These are phyloP conservation scores for Luidia sarsii DNA, from an alignment of 53 echinoderm and acorn worm species.

Conservation along the genomic window DNA sequence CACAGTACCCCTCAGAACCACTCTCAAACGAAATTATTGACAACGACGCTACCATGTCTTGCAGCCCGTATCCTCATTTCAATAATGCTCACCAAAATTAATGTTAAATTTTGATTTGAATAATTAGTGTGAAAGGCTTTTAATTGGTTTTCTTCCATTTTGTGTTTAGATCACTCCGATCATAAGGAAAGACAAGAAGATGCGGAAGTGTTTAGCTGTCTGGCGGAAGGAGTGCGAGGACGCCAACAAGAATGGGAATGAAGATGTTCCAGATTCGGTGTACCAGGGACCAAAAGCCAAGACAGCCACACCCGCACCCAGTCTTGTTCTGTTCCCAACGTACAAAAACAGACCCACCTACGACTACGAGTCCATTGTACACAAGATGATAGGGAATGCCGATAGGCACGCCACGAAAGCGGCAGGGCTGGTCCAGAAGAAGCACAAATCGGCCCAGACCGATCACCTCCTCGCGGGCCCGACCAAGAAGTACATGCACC, in stretches of 20 bases:
- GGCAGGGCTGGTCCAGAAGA: background rate
- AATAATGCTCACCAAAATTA: too few species aligned
- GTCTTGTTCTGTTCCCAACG: conserved; percentile 23
- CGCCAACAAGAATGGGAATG: conserved; percentile 3
- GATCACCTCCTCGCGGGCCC: background rate
- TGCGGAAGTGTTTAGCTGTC: background rate
- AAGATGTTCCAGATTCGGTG: background rate
- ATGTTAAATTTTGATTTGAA: too few species aligned
- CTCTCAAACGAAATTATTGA: too few species aligned
- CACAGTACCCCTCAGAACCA: too few species aligned
- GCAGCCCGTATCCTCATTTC: too few species aligned
- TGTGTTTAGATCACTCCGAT: conserved; percentile 26
- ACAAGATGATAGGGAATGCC: conserved; percentile 11
- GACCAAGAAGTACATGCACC: conserved; percentile 40
- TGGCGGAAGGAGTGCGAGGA: conserved; percentile 33
- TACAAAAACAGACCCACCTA: conserved; percentile 30
- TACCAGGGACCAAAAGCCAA: background rate
- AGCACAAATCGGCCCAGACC: background rate
- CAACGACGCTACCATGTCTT: too few species aligned
- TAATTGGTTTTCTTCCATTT: background rate
- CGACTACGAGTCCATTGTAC: conserved; percentile 33
- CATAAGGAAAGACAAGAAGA: conserved; percentile 21
- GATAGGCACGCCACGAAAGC: background rate
- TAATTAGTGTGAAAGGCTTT: too few species aligned
- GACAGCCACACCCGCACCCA: conserved; percentile 10